Base-by-base conservation (phyloP, 2,113 vertebrate species). In the Phalacrocorax pelagicus region DNA sequence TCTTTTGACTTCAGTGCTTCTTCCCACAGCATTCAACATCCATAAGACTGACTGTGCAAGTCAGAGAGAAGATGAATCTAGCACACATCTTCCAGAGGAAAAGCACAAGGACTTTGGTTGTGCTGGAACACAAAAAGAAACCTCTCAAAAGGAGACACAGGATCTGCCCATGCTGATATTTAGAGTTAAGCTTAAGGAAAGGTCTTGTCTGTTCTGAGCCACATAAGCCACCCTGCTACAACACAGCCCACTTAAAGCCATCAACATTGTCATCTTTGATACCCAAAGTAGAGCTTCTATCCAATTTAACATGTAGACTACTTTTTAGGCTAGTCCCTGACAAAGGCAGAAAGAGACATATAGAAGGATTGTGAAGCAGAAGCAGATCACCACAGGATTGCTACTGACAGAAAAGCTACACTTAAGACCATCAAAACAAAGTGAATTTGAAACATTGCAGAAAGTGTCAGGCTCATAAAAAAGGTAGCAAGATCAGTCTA, bases 41-140 rank as follows among this genome's bases (percentile, higher is more conserved):
- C 19, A 2, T 40, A 72, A 92, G 61, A 95, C 26, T 59, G 73
- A 63, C 59, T 93, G 16, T 69, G 34, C 24, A 93, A 84, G 81
- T 90, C 87, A 83, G 75, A 88, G 46, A 77, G 61, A 79, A 94
- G 85, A 88, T 81, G 62, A 26, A 32, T 65, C 82, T 67, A 38
- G 65, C 55, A 77, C 77, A 42, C 2, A 44, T 47, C 18, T 82
- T 70, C 62, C 94, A 58, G 57, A 70, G 69, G 92, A 95, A 90
- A 96, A 78, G 69, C 38, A 77, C 11, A 74, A 13, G 23, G 52
- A 86, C 94, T 95, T 92, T 44, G 22, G 27, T 40, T 97, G 22
- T 95, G 75, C 34, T 96, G 88, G 78, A 93, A 91, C 67, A 92
- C 93, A 81, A 74, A 86, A 93, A 93, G 59, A 90, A 92, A 55